Base-by-base conservation (phyloP, 2,888 invertebrate genomes). In the Encarsia formosa region DNA sequence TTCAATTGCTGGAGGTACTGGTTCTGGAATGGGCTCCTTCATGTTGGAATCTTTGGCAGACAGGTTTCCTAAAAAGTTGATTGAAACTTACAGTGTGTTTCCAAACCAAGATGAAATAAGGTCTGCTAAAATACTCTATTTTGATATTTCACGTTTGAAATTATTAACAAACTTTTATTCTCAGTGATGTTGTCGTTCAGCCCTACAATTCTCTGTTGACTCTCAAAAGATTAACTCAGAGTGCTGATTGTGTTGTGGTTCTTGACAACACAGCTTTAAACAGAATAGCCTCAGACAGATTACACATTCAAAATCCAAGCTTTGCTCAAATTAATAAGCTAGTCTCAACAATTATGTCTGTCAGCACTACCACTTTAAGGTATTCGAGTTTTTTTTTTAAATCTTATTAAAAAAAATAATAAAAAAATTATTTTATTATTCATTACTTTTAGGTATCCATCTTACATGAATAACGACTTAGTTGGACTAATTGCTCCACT, bases 21-120 rank as follows among this genome's bases (percentile, higher is more conserved):
- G 99, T 0, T 98, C 97, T 0, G 99, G 99, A 16, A 93, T 99
- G 90, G 99, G 99, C 4, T 99, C 98, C 0, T 95, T 91, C 69
- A 87, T 94, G 62, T 77, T 94, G 58, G 93, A 94, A 72, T 87
- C 88, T 57, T 77, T 94, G 1, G 88, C 91, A 0, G 93, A 94
- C 70, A 86, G 94, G 62, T 99, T 94, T 76, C 97, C 98, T 0
- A 99, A 99, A 75, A 98, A 98, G 73, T 76, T 99, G 29, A 90
- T 99, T 31, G 93, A 99, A 77, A 97, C 98, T 0, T 99, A 98
- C 76, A 98, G 97, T 68, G 98, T 99, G 3, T 99, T 99, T 73
- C 98, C 99, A 0, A 98, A 98, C 76, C 88, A 93, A 69, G 92
- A 93, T 77, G 93, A 94, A 79, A 91, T 91, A 65, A 89, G 88